Evolutionary conservation across 2,888 invertebrate species (phyloP).

Genomic region (Mimumesa dahlbomi): DNA sequence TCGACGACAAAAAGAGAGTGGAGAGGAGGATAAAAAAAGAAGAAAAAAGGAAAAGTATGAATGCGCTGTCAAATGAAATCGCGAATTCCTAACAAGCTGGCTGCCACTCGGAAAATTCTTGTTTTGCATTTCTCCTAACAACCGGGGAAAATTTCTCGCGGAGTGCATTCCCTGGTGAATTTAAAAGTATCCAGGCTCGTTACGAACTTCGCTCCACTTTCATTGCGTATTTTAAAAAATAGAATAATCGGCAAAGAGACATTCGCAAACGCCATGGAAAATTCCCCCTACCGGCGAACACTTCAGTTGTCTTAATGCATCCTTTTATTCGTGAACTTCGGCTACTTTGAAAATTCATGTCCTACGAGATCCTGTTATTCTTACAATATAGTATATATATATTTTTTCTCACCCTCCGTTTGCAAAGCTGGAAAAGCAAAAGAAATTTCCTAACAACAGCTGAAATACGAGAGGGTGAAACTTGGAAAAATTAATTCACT

Average conservation of each 20-base stretch:
- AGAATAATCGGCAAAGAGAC: constrained; percentile 14
- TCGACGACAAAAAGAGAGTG: no score
- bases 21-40: no score
- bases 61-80: constrained; percentile 6
- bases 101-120: constrained; percentile 18
- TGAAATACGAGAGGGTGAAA: no score
- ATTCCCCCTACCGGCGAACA: not conserved
- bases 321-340: not conserved
- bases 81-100: constrained; percentile 27
- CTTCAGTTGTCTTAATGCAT: constrained; percentile 10
- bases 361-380: constrained; percentile 9
- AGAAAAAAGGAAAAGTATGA: not conserved
- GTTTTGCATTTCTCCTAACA: constrained; percentile 36
- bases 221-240: constrained; percentile 21
- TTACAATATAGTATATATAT: no score
- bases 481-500: no score
- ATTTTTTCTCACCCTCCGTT: no score
- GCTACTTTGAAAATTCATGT: constrained; percentile 11
- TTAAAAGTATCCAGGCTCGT: constrained; percentile 42
- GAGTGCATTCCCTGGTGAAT: constrained; percentile 36
- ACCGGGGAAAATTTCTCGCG: constrained; percentile 21
- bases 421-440: no score
- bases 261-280: not conserved
- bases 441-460: no score
- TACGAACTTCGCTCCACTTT: constrained; percentile 32